Conservation (phyloP, 2,113 vertebrate species). For the Pachyramphus minor region DNA sequence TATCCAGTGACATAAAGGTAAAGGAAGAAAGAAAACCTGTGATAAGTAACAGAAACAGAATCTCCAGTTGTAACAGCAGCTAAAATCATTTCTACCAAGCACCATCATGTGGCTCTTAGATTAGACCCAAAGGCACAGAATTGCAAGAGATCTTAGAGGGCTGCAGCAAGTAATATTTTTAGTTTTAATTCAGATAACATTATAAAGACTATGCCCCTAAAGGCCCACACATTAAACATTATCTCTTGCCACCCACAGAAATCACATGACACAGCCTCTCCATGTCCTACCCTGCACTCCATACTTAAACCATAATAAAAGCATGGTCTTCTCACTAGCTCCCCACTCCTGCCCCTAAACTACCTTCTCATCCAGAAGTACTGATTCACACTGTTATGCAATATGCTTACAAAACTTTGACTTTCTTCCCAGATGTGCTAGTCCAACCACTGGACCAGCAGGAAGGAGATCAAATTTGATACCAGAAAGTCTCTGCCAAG, state of each 20-base stretch:
- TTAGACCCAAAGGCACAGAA: not conserved
- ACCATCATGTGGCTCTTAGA: not conserved
- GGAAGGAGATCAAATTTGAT: not conserved
- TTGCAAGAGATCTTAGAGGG: not conserved
- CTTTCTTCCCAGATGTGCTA: slow-evolving; percentile 13
- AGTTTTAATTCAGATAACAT: slow-evolving; percentile 37
- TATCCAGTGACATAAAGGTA: not conserved
- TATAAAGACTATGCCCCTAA: slow-evolving; percentile 19
- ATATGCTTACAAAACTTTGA: not conserved
- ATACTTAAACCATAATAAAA: slow-evolving; percentile 3
- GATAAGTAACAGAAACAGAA: not conserved
- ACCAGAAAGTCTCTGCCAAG: not conserved
- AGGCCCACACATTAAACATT: slow-evolving; percentile 17
- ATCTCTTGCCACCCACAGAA: slow-evolving; percentile 24
- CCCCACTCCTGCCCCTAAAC: not conserved
- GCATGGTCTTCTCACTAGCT: not conserved
- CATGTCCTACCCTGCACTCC: not conserved
- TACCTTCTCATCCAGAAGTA: not conserved
- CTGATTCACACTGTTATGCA: not conserved
- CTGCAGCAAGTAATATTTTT: slow-evolving; percentile 14
- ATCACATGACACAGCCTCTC: not conserved
- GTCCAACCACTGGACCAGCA: slow-evolving; percentile 3
- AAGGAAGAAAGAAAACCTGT: not conserved
- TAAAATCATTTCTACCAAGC: not conserved
- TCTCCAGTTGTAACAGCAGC: not conserved